Percentiles rank a stretch among this genome's conserved stretches.
phyloP scores from a whole-genome alignment of 2,888 invertebrate genomes.

The Escarpia spicata region DNA sequence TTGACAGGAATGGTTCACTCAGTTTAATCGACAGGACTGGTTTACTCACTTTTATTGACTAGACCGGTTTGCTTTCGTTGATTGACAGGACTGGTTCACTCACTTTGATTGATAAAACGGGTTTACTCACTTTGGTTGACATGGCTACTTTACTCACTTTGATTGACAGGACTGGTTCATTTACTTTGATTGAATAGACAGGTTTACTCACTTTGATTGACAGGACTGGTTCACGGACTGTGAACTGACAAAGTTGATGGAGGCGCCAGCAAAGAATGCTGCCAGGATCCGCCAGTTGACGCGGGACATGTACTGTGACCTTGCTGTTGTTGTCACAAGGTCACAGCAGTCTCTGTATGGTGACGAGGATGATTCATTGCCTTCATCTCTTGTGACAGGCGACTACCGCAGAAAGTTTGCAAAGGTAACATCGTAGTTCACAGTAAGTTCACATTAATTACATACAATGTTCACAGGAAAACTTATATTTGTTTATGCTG shows the following conservation, averaged over 20 bases:
- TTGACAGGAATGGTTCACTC: too few species aligned
- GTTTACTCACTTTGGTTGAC: too few species aligned
- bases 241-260: slow-evolving; percentile 22
- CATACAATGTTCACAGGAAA: background rate
- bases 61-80: too few species aligned
- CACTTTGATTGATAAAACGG: too few species aligned
- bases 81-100: too few species aligned
- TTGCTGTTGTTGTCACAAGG: slow-evolving; percentile 43
- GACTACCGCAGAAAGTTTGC: slow-evolving; percentile 54
- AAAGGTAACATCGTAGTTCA: slow-evolving; percentile 40
- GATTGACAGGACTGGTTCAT: too few species aligned
- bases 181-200: too few species aligned
- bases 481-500: background rate
- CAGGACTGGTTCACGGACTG: slow-evolving; percentile 27
- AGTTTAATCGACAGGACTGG: too few species aligned
- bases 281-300: slow-evolving; percentile 41
- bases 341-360: slow-evolving; percentile 36
- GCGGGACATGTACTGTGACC: slow-evolving; percentile 46
- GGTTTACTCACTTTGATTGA: background rate
- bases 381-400: slow-evolving; percentile 28
- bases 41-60: too few species aligned
- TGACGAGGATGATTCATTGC: background rate
- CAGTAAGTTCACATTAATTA: slow-evolving; percentile 21
- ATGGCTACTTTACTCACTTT: too few species aligned
- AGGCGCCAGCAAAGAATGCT: background rate